These are phyloP conservation scores for Spheniscus mendiculus DNA, from an alignment of 2,113 vertebrate genomes.

Conservation along the genomic window DNA sequence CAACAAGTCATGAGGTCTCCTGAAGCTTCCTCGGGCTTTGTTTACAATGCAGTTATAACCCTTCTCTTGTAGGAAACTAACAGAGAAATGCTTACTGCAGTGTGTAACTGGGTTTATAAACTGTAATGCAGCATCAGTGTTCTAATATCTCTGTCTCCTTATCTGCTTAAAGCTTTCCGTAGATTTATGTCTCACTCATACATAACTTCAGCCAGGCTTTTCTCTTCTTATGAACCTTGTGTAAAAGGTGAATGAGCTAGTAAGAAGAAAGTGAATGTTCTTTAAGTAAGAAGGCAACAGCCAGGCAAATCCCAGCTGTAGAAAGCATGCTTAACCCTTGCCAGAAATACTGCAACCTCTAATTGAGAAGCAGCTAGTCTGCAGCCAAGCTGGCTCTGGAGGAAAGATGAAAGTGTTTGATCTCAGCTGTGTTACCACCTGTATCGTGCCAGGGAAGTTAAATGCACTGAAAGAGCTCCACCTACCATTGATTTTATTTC, in stretches of 20 bases:
- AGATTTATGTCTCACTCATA: background rate
- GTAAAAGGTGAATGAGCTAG: background rate
- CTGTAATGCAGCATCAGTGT: background rate
- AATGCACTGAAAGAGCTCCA: constrained; percentile 31
- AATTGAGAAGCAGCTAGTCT: constrained; percentile 12
- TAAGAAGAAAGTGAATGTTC: background rate
- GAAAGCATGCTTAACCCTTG: background rate
- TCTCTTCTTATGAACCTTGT: background rate
- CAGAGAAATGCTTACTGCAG: background rate
- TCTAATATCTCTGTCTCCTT: background rate
- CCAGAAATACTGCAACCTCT: constrained; percentile 24
- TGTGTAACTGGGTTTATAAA: background rate
- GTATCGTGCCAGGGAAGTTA: constrained; percentile 43
- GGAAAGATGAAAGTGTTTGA: constrained; percentile 28
- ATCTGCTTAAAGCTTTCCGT: background rate
- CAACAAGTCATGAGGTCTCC: background rate
- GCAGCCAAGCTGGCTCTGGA: constrained; percentile 58
- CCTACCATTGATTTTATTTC: constrained; percentile 54
- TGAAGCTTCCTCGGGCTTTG: background rate
- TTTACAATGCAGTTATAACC: background rate
- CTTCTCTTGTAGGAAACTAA: background rate
- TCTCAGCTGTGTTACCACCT: constrained; percentile 63
- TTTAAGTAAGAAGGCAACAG: background rate
- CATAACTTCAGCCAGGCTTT: background rate
- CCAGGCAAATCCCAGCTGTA: background rate